phyloP scores from a whole-genome alignment of 2,797 vertebrate genomes.

The Gymnocypris eckloni region DNA sequence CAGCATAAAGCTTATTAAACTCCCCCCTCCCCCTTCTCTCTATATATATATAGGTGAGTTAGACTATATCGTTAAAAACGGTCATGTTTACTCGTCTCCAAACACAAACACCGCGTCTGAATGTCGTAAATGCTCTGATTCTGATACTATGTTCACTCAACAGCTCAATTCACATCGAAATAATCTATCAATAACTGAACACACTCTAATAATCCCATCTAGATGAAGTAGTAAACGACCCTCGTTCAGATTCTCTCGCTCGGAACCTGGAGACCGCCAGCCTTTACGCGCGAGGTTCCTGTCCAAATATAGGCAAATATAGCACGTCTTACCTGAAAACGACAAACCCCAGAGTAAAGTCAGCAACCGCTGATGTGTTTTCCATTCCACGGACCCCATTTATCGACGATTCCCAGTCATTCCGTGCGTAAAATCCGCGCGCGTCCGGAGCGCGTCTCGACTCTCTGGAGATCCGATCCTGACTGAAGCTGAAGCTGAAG shows the following conservation, averaged over 20 bases:
- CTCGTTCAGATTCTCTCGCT: not conserved
- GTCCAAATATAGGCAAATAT: not conserved
- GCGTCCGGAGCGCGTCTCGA: constrained; percentile 43
- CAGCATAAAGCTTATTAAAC: not conserved
- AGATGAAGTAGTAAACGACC: not conserved
- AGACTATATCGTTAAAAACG: not conserved
- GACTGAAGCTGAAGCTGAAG: constrained; percentile 44
- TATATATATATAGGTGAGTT: not conserved
- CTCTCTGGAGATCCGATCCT: constrained; percentile 17
- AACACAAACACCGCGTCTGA: not conserved
- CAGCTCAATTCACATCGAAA: not conserved
- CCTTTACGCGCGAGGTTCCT: constrained; percentile 19
- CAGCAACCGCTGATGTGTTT: constrained; percentile 65
- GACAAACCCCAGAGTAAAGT: constrained; percentile 70
- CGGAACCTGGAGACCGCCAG: not conserved
- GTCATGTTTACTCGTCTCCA: not conserved
- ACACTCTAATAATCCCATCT: no score
- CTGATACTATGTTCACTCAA: not conserved
- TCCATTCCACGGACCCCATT: constrained; percentile 79
- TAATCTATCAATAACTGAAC: not conserved
- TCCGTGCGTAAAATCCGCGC: constrained; percentile 47
- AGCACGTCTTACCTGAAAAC: constrained; percentile 74
- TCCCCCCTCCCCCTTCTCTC: accelerated
- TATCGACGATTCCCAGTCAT: constrained; percentile 72
- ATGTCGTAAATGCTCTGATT: not conserved